Evolutionary conservation across 2,888 invertebrate genomes (phyloP), one percentile per base, ranked within the genome.

Genomic region (Norana najaformis): DNA sequence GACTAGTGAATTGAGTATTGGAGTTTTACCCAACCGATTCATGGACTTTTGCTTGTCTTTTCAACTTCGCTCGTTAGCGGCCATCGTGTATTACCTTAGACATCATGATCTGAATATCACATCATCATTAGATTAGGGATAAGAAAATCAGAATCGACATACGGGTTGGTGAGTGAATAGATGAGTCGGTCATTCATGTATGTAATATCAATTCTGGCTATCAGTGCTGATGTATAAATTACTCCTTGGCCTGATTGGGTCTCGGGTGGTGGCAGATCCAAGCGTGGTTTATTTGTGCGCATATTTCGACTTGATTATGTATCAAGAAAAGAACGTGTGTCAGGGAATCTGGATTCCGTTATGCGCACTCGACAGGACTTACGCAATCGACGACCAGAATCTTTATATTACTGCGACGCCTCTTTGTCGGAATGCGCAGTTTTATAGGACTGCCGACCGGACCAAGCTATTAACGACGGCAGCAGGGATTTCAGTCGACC

Each of bases 301-400:
- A 47, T 47, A 47, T 69, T 69, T 69, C 69, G 8, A 69, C 69
- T 11, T 8, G 69, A 16, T 13, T 69, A 16, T 3, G 47, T 47
- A 69, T 69, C 30, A 69, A 69, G 69, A 69, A 69, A 69, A n/a
- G 30, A n/a, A 69, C 69, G 8, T n/a, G n/a, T 69, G 30, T 69
- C 69, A 69, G 30, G 69, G 69, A 69, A 69, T 69, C 69, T 69
- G 69, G 69, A 69, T 69, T 69, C 69, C 69, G n/a, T 69, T 69
- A 69, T 69, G n/a, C 69, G 69, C 69, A 8, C 69, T 69, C 69
- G n/a, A 30, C n/a, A 69, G 30, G 47, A 69, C 69, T 69, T 30
- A 30, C n/a, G 69, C 69, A 69, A n/a, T 69, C 6, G 69, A 30
- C 30, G 69, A n/a, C 69, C 8, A 30, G 16, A 69, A 69, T 69